Evolutionary conservation across 1,140 invertebrate species (phyloP), one percentile per base, ranked within the genome.

Genomic region (Camponotus floridanus): DNA sequence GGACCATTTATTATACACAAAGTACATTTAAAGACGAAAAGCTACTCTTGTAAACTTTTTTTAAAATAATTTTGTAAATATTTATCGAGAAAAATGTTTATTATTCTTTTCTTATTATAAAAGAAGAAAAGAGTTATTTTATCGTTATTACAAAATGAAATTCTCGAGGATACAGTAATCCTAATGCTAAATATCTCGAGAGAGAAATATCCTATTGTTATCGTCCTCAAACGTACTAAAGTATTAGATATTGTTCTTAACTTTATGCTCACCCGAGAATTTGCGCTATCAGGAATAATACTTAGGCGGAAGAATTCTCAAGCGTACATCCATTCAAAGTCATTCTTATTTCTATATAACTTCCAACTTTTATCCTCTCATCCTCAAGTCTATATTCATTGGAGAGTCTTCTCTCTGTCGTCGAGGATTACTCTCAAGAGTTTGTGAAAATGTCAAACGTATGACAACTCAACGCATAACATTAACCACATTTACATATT

Each of bases 401-500:
- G 62, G 39, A 55, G 76, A 55, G 64, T 39, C n/a, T 57, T 42
- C 33, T 68, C 64, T 68, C 45, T 48, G 76, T 80, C 64, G 68
- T 48, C 61, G 78, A 57, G 51, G 18, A 65, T 57, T 26, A 45
- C 76, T 57, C 64, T 70, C 48, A 21, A 68, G 45, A 79, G 26
- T n/a, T 7, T n/a, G 15, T 13, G 13, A 15, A 68, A 67, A 70
- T 48, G 33, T 80, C 64, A 42, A 45, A 80, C 21, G 21, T 21
- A 45, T 55, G 31, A 64, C 33, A 36, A 39, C 15, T 70, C 64
- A 42, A 80, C 21, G 21, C 33, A 45, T 55, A 45, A 64, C 33
- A 36, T 70, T 67, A 65, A 18, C 62, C 6, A n/a, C 18, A 80
- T 80, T 70, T 80, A 70, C 64, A 80, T 70, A 70, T 80, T 80